A percentile compares a stretch with the other conserved stretches of the same genome.
These are phyloP conservation scores for Ascidia mentula DNA, from an alignment of 23 tunicate genomes.

Conservation along the genomic window DNA sequence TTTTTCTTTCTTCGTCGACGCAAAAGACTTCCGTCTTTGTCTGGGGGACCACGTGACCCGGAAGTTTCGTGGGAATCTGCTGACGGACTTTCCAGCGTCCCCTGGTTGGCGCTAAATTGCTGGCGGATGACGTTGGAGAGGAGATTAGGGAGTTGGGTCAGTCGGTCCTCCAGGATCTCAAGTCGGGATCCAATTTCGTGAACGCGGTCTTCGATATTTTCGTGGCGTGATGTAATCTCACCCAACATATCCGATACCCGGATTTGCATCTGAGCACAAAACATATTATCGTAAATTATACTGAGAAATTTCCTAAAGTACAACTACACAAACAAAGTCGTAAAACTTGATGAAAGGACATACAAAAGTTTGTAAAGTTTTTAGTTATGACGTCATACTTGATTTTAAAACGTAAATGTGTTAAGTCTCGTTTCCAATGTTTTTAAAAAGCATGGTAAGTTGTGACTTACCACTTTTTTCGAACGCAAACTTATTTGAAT, in stretches of 20 bases:
- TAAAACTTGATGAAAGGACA: no score
- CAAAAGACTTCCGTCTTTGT: neutral
- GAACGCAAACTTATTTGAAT: no score
- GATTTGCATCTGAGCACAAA: constrained; percentile 73
- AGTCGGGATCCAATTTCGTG: constrained; percentile 37
- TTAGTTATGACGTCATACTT: no score
- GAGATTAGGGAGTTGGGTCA: constrained; percentile 49
- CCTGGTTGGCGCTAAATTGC: constrained; percentile 17
- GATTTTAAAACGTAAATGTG: no score
- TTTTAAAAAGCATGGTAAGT: no score
- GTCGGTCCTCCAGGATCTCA: constrained; percentile 50
- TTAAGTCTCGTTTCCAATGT: no score
- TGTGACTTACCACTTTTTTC: no score
- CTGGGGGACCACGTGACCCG: neutral
- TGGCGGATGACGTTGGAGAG: constrained; percentile 33
- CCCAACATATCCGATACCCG: constrained; percentile 80
- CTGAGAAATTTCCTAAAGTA: no score
- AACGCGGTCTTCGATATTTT: constrained; percentile 62
- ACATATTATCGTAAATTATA: no score
- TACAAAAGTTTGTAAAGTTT: neutral
- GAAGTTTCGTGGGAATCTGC: neutral
- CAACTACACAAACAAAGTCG: neutral
- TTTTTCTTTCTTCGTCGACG: neutral
- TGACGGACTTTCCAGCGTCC: neutral
- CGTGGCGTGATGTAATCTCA: constrained; percentile 68